Conservation (phyloP, 2,113 vertebrate genomes). For the Lipophrys pholis region DNA sequence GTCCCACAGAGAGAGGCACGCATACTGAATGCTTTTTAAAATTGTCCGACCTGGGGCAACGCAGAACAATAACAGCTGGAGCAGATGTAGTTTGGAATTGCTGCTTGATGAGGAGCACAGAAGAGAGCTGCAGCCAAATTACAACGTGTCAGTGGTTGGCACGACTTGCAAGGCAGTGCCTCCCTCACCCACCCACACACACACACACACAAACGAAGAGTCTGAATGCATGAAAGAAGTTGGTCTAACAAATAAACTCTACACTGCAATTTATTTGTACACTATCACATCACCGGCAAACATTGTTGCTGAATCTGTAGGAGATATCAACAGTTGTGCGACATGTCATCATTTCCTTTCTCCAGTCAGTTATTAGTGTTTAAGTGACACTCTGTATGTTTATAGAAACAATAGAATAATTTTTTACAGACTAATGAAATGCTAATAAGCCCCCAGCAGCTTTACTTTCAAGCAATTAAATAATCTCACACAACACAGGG, state of each 20-base stretch:
- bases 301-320: no score
- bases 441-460: background rate
- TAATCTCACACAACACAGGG: constrained; percentile 6
- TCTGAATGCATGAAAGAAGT: no score
- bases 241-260: no score
- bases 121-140: constrained; percentile 37
- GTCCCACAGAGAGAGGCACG: background rate
- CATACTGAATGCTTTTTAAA: background rate
- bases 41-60: background rate
- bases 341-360: no score
- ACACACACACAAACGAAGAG: no score
- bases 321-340: no score
- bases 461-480: constrained; percentile 12
- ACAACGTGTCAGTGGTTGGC: constrained; percentile 37
- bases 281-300: no score
- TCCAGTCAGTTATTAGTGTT: no score
- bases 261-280: no score
- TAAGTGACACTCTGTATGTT: no score
- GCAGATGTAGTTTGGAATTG: constrained; percentile 42
- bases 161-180: background rate
- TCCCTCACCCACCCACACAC: background rate
- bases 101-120: constrained; percentile 35
- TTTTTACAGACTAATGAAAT: background rate
- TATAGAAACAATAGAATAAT: background rate
- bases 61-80: constrained; percentile 43